Percentiles rank a stretch among this genome's conserved stretches.
These are phyloP conservation scores for Tortrix viridana DNA, from an alignment of 2,888 invertebrate species.

Conservation along the genomic window DNA sequence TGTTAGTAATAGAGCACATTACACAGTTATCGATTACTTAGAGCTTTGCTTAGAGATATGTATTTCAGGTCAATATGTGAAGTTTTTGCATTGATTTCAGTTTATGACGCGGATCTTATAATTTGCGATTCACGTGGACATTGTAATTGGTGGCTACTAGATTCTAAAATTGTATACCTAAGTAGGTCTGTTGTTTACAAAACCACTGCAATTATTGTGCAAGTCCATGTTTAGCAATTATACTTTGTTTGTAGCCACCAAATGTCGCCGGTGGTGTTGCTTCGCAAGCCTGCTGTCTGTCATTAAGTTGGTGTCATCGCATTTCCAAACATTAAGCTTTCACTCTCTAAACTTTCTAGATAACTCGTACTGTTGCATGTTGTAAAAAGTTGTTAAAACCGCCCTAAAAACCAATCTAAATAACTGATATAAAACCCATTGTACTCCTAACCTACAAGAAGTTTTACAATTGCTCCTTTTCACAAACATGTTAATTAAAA, in stretches of 20 bases:
- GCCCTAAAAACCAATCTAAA: slow-evolving; percentile 36
- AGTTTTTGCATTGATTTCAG: slow-evolving; percentile 8
- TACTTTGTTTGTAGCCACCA: slow-evolving; percentile 18
- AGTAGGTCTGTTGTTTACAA: no score
- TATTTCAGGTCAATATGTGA: slow-evolving; percentile 14
- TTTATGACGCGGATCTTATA: slow-evolving; percentile 1
- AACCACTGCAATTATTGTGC: no score
- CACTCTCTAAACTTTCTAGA: slow-evolving; percentile 46
- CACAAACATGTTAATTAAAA: not conserved
- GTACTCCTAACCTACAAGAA: slow-evolving; percentile 13
- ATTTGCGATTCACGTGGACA: slow-evolving; percentile 14
- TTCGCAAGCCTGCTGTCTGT: slow-evolving; percentile 6
- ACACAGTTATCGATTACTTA: not conserved
- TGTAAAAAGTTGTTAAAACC: slow-evolving; percentile 51
- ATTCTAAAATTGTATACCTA: not conserved
- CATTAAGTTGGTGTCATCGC: slow-evolving; percentile 36
- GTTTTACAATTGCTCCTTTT: slow-evolving; percentile 8
- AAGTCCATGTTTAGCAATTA: not conserved
- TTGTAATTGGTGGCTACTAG: slow-evolving; percentile 24
- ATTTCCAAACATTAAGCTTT: slow-evolving; percentile 52
- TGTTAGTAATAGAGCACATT: not conserved
- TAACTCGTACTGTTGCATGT: slow-evolving; percentile 63
- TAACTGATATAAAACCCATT: slow-evolving; percentile 40
- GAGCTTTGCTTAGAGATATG: slow-evolving; percentile 1
- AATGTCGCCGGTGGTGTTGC: slow-evolving; percentile 5